Percentiles rank a stretch among this genome's conserved stretches.
These are phyloP conservation scores for Iguana delicatissima DNA, from an alignment of 2,797 vertebrate genomes.

Conservation along the genomic window DNA sequence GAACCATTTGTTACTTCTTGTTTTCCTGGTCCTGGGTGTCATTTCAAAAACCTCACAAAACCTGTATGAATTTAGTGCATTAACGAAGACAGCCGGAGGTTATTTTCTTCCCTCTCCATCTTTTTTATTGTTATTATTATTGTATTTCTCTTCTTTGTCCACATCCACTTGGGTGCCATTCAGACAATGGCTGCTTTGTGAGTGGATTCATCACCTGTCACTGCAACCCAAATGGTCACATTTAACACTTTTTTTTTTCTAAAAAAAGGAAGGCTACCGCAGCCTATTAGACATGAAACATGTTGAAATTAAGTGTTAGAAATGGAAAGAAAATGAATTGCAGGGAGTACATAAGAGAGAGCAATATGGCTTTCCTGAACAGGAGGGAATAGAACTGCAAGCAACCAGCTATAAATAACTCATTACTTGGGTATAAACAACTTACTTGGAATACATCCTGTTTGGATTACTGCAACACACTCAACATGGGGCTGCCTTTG, in stretches of 20 bases:
- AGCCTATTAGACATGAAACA: not conserved
- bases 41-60: constrained; percentile 37
- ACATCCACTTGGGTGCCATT: not conserved
- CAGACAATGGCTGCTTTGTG: not conserved
- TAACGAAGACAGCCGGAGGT: not conserved
- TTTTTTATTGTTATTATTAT: not conserved
- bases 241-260: not conserved
- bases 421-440: too few species aligned
- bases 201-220: not conserved
- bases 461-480: too few species aligned
- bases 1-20: constrained; percentile 58
- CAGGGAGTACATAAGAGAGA: not conserved
- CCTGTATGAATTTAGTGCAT: not conserved
- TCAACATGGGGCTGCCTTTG: too few species aligned
- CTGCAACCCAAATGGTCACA: not conserved
- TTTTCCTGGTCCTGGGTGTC: constrained; percentile 26
- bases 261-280: not conserved
- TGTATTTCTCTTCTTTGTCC: not conserved
- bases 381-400: too few species aligned
- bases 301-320: not conserved
- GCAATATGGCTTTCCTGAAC: not conserved
- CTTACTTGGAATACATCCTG: too few species aligned
- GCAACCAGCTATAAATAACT: too few species aligned
- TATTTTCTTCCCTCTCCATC: not conserved
- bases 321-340: not conserved